Base-by-base conservation (phyloP, 1,140 invertebrate genomes). In the Panulirus ornatus region DNA sequence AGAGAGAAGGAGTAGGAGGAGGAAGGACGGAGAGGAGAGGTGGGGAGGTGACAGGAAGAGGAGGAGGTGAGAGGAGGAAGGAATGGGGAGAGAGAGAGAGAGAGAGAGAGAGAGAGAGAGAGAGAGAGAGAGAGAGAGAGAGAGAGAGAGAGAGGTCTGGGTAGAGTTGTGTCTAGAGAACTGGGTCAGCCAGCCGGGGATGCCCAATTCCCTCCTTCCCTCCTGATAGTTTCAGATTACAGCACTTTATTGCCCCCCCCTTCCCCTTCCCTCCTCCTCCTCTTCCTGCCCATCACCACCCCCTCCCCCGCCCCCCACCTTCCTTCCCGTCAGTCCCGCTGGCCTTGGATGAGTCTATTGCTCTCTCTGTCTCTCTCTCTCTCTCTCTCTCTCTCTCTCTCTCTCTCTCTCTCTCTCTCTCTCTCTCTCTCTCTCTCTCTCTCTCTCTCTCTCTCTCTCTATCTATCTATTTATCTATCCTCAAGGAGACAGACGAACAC, bases 371-470 rank as follows among this genome's bases (percentile, higher is more conserved):
- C 40, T 36, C 14, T 36, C 71, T 54, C 30, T 54, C 70, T 34
- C 47, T 51, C 34, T 66, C 70, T 51, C 71, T 22, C 47, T 47
- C 44, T 40, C 44, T 40, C 42, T 54, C 83, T 73, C 66, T 73
- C 66, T 42, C 66, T 73, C 44, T 66, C 44, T 73, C 66, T 54
- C 51, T 34, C 47, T 9, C 30, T 38, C 42, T 38, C 66, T 44
- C 42, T 30, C 30, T n/a, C 63, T 36, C 40, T 40, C 58, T 36
- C 83, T 79, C 76, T 79, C 76, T 47, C 40, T 79, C 76, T 79
- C 76, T 79, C 36, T 79, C 19, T 79, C 40, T 79, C 19, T 79
- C 76, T 79, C 76, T 79, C 76, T 79, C 76, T 47, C 76, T 79
- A 11, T 79, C 76, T 47, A 11, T 78, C 38, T 78, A 19, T 42